phyloP scores from a whole-genome alignment of 1,140 invertebrate species.

The Mesaphorura yosii region DNA sequence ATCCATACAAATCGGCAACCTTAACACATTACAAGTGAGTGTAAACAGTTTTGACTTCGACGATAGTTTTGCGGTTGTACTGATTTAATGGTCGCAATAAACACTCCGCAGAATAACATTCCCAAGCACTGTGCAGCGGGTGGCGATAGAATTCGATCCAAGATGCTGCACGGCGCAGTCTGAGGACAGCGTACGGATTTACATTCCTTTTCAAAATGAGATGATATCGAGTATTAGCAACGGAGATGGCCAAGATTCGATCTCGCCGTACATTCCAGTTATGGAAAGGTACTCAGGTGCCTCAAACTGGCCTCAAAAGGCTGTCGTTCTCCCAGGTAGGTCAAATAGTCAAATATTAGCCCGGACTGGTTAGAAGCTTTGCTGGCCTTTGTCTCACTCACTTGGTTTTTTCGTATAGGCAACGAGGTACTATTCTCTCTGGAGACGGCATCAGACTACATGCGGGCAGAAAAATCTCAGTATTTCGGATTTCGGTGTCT shows the following conservation, averaged over 20 bases:
- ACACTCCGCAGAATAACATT: constrained; percentile 74
- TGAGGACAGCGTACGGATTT: constrained; percentile 83
- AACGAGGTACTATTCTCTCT: constrained; percentile 89
- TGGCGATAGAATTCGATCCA: constrained; percentile 84
- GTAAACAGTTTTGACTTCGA: background rate
- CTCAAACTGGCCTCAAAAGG: constrained; percentile 73
- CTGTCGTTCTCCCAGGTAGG: constrained; percentile 69
- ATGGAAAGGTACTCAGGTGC: constrained; percentile 56
- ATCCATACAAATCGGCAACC: constrained; percentile 85
- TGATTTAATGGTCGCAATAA: no score
- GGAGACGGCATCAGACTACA: constrained; percentile 89
- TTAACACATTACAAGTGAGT: constrained; percentile 69
- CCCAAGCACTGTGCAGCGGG: constrained; percentile 75
- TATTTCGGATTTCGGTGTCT: constrained; percentile 86
- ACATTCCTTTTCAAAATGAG: constrained; percentile 48
- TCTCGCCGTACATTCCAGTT: constrained; percentile 52
- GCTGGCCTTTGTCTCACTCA: no score
- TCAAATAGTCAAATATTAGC: constrained; percentile 8
- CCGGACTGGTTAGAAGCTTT: no score
- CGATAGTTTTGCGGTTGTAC: no score
- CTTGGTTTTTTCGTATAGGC: constrained; percentile 42
- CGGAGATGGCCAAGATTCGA: constrained; percentile 10
- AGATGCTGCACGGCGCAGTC: constrained; percentile 83
- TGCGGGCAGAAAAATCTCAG: constrained; percentile 73
- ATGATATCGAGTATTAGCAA: constrained; percentile 8